phyloP scores from a whole-genome alignment of 2,113 vertebrate species.

The Eclectus roratus region DNA sequence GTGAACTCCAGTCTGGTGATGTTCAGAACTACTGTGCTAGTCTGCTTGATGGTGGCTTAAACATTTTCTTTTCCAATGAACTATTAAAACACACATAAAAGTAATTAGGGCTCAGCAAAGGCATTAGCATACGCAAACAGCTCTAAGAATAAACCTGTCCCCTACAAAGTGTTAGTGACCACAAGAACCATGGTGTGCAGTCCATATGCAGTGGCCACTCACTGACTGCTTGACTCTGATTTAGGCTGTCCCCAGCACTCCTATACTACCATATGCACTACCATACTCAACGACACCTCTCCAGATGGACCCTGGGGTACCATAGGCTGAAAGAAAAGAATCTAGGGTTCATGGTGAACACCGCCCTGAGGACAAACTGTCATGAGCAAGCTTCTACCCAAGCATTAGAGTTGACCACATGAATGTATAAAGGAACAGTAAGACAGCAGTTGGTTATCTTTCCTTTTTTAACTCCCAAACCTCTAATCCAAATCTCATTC shows the following conservation, averaged over 20 bases:
- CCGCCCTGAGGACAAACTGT: background rate
- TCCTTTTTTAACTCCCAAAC: background rate
- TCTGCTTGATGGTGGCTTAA: background rate
- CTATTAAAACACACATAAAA: background rate
- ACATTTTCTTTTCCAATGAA: background rate
- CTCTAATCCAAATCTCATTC: background rate
- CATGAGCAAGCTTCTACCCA: background rate
- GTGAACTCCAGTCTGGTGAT: background rate
- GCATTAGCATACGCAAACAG: too few relatives aligned
- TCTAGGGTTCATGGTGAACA: fast-evolving
- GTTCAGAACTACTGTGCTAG: fast-evolving
- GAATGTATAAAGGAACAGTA: background rate
- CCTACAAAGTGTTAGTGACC: background rate
- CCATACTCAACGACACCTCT: background rate
- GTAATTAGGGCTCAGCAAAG: background rate
- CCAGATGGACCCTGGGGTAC: background rate
- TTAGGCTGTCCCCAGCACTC: background rate
- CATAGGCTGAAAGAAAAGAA: background rate
- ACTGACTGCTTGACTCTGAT: background rate
- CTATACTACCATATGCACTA: background rate
- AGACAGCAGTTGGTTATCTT: background rate
- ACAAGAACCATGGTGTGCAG: fast-evolving
- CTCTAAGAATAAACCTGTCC: background rate
- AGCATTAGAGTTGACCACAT: background rate
- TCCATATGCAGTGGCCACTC: fast-evolving